Evolutionary conservation across 2,113 vertebrate species (phyloP), one percentile per base, ranked within the genome.

Genomic region (Clarias gariepinus): DNA sequence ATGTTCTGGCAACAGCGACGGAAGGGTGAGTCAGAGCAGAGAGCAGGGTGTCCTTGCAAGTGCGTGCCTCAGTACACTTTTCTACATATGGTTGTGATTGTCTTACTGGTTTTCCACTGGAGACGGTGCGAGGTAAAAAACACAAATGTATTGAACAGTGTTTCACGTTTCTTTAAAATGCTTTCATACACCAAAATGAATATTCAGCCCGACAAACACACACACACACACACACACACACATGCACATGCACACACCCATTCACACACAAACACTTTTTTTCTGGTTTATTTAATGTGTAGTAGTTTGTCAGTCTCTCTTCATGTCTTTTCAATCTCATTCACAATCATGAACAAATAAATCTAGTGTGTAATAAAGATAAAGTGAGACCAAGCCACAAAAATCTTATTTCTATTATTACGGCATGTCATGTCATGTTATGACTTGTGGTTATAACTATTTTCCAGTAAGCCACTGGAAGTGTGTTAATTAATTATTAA

Each of bases 11-110:
- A 88, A 60, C 41, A 30, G 85, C 64, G 85, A 41, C 78, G 86
- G 82, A 91, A 88, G 83, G 77, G 85, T 91, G 89, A 92, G 89
- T 91, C 89, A 89, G 64, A 88, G 85, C 63, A 19, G 69, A 88
- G 88, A 71, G 86, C 84, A 60, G 52, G 78, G 74, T 85, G 55
- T 87, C 89, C 81, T 76, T 25, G 79, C 69, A 81, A 47, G 82
- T 83, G 87, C 78, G 86, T 64, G 89, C 91, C 47, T 80, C 36
- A 41, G 82, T 87, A 69, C 85, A 69, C 79, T 88, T 79, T 23
- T 87, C 87, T 88, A 69, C 93, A 94, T 91, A 85, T 93, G 94
- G 93, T 93, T 92, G 84, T 92, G 89, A 92, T 93, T 93, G 91
- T 88, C 81, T 87, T 82, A 86, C 88, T 88, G 87, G 71, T 83